Conservation (phyloP, 2,888 invertebrate genomes). For the Zhengitettix transpicula region DNA sequence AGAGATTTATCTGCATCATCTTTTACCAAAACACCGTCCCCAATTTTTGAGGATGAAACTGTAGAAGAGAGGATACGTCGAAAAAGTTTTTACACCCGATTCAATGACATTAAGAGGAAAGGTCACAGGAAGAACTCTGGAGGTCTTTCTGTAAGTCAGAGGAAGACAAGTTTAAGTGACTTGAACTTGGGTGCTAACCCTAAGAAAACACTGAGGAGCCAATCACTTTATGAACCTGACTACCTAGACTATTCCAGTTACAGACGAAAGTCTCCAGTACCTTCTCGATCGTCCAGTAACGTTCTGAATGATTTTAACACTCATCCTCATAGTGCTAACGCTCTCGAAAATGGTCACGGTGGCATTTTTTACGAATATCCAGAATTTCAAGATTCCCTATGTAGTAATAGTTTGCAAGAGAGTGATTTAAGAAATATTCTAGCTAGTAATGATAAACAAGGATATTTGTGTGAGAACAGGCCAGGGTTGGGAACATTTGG, state of each 20-base stretch:
- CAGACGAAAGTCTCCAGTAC: background rate
- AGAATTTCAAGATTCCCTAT: too few relatives aligned
- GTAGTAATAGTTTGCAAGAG: too few relatives aligned
- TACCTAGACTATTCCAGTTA: background rate
- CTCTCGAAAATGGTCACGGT: too few relatives aligned
- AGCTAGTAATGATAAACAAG: too few relatives aligned
- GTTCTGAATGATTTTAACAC: too few relatives aligned
- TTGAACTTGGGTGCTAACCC: background rate
- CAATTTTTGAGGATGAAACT: slow-evolving; percentile 38
- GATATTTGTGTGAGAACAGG: too few relatives aligned
- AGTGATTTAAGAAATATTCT: too few relatives aligned
- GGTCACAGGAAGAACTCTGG: slow-evolving; percentile 1
- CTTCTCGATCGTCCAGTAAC: too few relatives aligned
- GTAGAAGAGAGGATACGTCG: slow-evolving; percentile 73
- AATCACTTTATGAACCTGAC: background rate
- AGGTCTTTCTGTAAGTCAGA: background rate
- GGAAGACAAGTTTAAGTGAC: background rate
- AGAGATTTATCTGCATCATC: slow-evolving; percentile 2
- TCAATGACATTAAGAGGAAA: slow-evolving; percentile 61
- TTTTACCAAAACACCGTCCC: slow-evolving; percentile 1
- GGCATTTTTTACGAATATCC: too few relatives aligned
- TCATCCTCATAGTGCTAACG: too few relatives aligned
- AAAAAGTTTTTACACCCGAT: slow-evolving; percentile 77
- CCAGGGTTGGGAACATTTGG: too few relatives aligned
- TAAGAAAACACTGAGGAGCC: background rate